These are phyloP conservation scores for Delphinus delphis DNA, from an alignment of 2,113 vertebrate genomes.

Conservation along the genomic window DNA sequence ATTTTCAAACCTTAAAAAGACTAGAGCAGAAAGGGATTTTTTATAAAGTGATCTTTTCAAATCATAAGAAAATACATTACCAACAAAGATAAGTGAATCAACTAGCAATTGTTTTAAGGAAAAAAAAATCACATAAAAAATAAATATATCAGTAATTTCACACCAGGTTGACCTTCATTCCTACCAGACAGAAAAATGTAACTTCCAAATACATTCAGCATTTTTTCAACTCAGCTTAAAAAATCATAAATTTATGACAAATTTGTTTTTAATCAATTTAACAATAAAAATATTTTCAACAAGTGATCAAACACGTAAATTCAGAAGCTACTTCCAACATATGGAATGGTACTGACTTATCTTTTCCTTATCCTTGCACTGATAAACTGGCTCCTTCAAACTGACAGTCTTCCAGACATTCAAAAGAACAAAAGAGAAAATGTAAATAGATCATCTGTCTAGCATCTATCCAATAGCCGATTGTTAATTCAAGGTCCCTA, in stretches of 20 bases:
- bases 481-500: slow-evolving; percentile 83
- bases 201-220: slow-evolving; percentile 14
- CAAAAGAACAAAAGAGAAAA: slow-evolving; percentile 89
- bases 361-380: slow-evolving; percentile 89
- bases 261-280: slow-evolving; percentile 57
- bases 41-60: not conserved
- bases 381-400: slow-evolving; percentile 89
- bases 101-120: not conserved
- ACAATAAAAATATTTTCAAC: slow-evolving; percentile 73
- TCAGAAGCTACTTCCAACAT: slow-evolving; percentile 92
- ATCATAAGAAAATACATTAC: not conserved
- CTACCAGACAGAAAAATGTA: not conserved
- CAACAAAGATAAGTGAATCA: not conserved
- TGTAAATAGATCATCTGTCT: slow-evolving; percentile 86
- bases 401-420: slow-evolving; percentile 86
- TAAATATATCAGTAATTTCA: slow-evolving; percentile 33
- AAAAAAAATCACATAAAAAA: not conserved
- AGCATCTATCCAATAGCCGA: slow-evolving; percentile 80
- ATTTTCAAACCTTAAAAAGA: slow-evolving; percentile 16
- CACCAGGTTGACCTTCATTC: not conserved
- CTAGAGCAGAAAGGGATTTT: not conserved
- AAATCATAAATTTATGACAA: slow-evolving; percentile 36
- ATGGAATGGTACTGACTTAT: slow-evolving; percentile 91
- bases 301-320: slow-evolving; percentile 77
- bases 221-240: slow-evolving; percentile 41